Conservation (phyloP, 2,797 vertebrate species). For the Molothrus ater region DNA sequence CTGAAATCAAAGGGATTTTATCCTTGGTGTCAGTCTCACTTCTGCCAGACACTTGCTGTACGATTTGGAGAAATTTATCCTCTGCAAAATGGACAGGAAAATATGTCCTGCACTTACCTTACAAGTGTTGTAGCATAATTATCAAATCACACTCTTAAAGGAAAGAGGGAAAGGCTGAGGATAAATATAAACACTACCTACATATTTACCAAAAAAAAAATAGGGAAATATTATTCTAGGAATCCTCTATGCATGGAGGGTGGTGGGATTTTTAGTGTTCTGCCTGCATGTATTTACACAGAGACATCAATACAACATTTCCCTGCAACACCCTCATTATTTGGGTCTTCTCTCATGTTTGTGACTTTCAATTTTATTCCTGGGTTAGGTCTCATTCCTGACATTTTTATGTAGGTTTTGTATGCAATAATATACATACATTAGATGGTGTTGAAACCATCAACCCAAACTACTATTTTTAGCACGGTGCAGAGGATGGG, state of each 20-base stretch:
- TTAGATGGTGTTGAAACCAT: slow-evolving; percentile 61
- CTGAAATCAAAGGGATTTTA: slow-evolving; percentile 45
- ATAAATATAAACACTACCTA: slow-evolving; percentile 21
- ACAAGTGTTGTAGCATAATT: slow-evolving; percentile 27
- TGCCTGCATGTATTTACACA: slow-evolving; percentile 1
- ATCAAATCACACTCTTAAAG: neutral
- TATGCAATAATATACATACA: slow-evolving; percentile 8
- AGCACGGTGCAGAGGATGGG: slow-evolving; percentile 29
- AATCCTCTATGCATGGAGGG: neutral
- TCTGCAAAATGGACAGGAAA: slow-evolving; percentile 46
- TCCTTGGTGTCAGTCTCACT: slow-evolving; percentile 1
- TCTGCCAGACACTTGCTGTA: slow-evolving; percentile 46
- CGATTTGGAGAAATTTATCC: slow-evolving; percentile 38
- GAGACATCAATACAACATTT: slow-evolving; percentile 16
- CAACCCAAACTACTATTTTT: slow-evolving; percentile 54
- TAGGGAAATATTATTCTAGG: slow-evolving; percentile 13
- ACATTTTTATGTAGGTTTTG: slow-evolving; percentile 45
- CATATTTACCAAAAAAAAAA: neutral
- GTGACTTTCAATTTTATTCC: slow-evolving; percentile 40
- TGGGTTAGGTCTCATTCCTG: slow-evolving; percentile 41
- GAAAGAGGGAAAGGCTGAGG: neutral
- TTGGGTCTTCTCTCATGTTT: slow-evolving; percentile 48
- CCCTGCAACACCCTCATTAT: slow-evolving; percentile 33
- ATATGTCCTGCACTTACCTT: slow-evolving; percentile 34
- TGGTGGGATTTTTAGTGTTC: neutral